Base-by-base conservation (phyloP, 2,113 vertebrate species). In the Psephotus haematonotus region DNA sequence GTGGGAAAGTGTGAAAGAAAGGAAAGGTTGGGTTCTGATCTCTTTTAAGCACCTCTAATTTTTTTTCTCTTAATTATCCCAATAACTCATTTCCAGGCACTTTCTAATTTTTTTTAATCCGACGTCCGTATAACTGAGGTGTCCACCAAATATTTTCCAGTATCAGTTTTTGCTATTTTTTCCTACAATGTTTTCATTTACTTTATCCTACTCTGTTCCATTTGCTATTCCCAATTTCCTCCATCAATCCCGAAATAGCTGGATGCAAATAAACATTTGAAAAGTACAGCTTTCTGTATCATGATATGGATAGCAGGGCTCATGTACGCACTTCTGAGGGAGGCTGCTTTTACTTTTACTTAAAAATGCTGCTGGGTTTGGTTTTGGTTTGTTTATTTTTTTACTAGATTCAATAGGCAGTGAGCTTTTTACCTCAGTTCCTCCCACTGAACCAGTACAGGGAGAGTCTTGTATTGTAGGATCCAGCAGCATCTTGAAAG, bases 381-480 rank as follows among this genome's bases (percentile, higher is more conserved):
- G 4, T 39, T 39, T 39, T 39, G 39, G 39, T 39, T 39, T 39
- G 39, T 37, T 47, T 41, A n/a, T n/a, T 63, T 76, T 41, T 64
- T 39, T 13, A 63, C 10, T 49, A 57, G 35, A 77, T 69, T 59
- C 55, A 86, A 28, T 55, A 86, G 29, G 6, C 49, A 60, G 33
- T 91, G 86, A 91, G 81, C n/a, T 89, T 91, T 92, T 91, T 79
- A 70, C 49, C 69, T 82, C 57, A 33, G 14, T 88, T 95, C 47
- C 37, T 93, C 39, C n/a, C 57, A 76, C 17, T 16, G 23, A 92
- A 53, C 19, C 39, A 77, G 53, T 33, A 81, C 23, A 47, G 43
- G 20, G 59, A 88, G 67, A 76, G 31, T 50, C 63, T 53, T 86
- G 70, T 68, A 35, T 44, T 6, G 2, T 41, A 70, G 64, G 80